Base-by-base conservation (phyloP, 1,140 invertebrate genomes). In the Berghia stephanieae region DNA sequence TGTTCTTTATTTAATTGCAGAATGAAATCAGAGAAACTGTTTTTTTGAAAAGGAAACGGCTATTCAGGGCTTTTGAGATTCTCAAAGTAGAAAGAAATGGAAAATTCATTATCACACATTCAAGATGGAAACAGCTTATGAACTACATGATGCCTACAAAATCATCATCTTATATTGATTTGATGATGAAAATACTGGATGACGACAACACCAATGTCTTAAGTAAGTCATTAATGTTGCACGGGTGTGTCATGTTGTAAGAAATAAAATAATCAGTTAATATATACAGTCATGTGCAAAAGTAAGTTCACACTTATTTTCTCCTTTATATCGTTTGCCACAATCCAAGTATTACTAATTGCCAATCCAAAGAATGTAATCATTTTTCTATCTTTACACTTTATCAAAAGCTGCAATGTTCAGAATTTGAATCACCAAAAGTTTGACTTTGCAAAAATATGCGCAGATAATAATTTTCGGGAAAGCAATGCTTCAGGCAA, bases 1-100 rank as follows among this genome's bases (percentile, higher is more conserved):
- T n/a, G n/a, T n/a, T n/a, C n/a, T n/a, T n/a, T n/a, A n/a, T n/a
- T n/a, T n/a, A n/a, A n/a, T 66, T 79, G 43, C 79, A 91, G 90
- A 91, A 91, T 85, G 91, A 91, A 83, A 88, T 91, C 24, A 85
- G 83, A 73, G 83, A 85, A 36, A 77, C 88, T 42, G 87, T 91
- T 5, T 87, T 82, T 75, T 81, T 84, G 27, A 91, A 91, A 78
- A 84, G 90, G 36, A 81, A 88, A 71, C 88, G 87, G 66, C 80
- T 91, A 31, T 78, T 81, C 44, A 83, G 86, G 66, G 90, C 91
- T 1, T 91, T 90, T 83, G 85, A 90, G 42, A 83, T 89, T 36
- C 73, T 90, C 34, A 89, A 88, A 80, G 73, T 84, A 13, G 70
- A 82, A 40, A 69, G 80, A 4, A 72, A 81, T 42, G 82, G 80